Base-by-base conservation (phyloP, 2,888 invertebrate species). In the Trichogramma evanescens region DNA sequence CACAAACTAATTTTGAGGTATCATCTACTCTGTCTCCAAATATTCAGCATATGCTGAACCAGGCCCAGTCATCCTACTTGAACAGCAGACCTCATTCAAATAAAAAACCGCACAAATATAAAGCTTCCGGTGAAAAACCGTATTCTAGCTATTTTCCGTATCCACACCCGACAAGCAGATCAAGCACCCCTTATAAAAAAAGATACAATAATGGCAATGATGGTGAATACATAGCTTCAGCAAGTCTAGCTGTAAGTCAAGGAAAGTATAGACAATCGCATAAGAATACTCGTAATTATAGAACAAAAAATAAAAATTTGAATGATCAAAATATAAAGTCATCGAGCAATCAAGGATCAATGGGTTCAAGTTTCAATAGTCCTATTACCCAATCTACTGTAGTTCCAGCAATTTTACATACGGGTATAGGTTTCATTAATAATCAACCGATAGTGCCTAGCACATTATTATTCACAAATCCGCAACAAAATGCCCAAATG, bases 231-330 rank as follows among this genome's bases (percentile, higher is more conserved):
- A 54, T 75, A 42, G 71, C 74, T 4, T 67, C 72, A 5, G 74
- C 74, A 0, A 74, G 69, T 56, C 62, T 72, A 9, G 62, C 72
- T 0, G 74, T 75, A 3, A 70, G 66, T 1, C 69, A 72, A n/a
- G 66, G 63, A 26, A 26, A 26, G 26, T 26, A 26, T 26, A 26
- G 26, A 26, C 26, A 26, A 26, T 26, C 26, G 26, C 26, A 44
- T 50, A 56, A 40, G 41, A 41, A 45, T 46, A n/a, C 7, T 45
- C 9, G 52, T 7, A 9, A 38, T 13, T 40, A 58, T 45, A 43
- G 42, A 26, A 26, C 26, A 26, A 26, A 61, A 8, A 58, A 58
- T 9, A 55, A 43, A 38, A 65, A 65, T 9, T 10, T 55, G 10
- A 10, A 50, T 8, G 65, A 65, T 6, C 52, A 62, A 38, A 66